These are phyloP conservation scores for Lerema accius DNA, from an alignment of 1,140 invertebrate species.

Conservation along the genomic window DNA sequence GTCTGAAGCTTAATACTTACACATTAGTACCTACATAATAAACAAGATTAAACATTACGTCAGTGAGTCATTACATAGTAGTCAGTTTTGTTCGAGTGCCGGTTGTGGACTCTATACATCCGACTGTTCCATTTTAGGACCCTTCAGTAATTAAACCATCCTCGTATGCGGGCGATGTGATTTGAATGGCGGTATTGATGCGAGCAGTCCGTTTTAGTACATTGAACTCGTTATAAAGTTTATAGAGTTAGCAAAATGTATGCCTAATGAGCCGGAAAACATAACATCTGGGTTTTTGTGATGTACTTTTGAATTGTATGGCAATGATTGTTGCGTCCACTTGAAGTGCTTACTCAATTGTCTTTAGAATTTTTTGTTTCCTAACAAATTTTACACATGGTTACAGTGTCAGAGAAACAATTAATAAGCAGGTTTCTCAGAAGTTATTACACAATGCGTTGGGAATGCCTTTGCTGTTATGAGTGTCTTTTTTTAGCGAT, in stretches of 20 bases:
- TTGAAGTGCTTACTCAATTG: too few relatives aligned
- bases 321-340: too few relatives aligned
- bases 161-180: conserved; percentile 54
- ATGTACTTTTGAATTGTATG: neutral
- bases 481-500: too few relatives aligned
- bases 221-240: conserved; percentile 46
- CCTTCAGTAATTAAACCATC: conserved; percentile 60
- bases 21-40: conserved; percentile 38
- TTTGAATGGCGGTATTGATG: conserved; percentile 59
- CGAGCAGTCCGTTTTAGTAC: conserved; percentile 42
- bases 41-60: conserved; percentile 27
- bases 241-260: conserved; percentile 18
- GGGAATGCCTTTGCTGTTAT: neutral
- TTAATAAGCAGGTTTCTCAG: too few relatives aligned
- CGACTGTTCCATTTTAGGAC: conserved; percentile 47
- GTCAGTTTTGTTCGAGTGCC: conserved; percentile 12
- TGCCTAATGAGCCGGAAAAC: conserved; percentile 29
- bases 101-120: conserved; percentile 14
- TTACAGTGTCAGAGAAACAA: too few relatives aligned
- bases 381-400: too few relatives aligned
- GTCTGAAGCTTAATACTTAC: conserved; percentile 42
- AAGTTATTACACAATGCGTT: neutral
- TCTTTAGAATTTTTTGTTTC: too few relatives aligned
- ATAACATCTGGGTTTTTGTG: conserved; percentile 19
- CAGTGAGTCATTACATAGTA: conserved; percentile 31